Evolutionary conservation across 2,797 vertebrate genomes (phyloP), one percentile per base, ranked within the genome.

Genomic region (Falco novaeseelandiae): DNA sequence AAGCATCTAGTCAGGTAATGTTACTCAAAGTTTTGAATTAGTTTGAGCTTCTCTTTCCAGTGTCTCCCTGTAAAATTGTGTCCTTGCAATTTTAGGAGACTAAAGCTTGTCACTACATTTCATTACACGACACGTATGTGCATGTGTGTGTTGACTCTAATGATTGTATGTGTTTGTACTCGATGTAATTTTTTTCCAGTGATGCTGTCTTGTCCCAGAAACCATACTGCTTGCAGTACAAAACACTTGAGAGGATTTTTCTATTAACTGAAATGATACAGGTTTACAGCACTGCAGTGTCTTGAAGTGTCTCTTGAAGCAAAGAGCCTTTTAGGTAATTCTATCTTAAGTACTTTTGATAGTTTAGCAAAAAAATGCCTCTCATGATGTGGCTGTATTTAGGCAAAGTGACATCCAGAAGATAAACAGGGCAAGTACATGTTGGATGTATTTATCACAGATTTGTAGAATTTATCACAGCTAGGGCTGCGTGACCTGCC

Each of bases 231-330:
- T 83, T 26, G 12, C 30, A 40, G 15, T 16, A 66, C 49, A 59
- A 63, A 92, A 36, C 63, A 52, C 49, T 93, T 10, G 19, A 90
- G 69, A 95, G 42, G 57, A 62, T 65, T 91, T 93, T 89, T 89
- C 66, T 66, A 17, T 83, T 87, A 93, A 61, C 62, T 55, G 18
- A 73, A 77, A 82, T 49, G 48, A 76, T 89, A 58, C 67, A 76
- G 74, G 34, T 81, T 93, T 90, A 63, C 32, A 69, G 62, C 0
- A 1, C 46, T 23, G 25, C 63, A 22, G 29, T 66, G 46, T 55
- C 90, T 90, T 87, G 83, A 86, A 95, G 71, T 65, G 51, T 79
- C 78, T 95, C 84, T 90, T 84, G 32, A 87, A 79, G 51, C 52
- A 11, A 92, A 95, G 71, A 90, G 52, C 57, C 84, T 85, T 91